phyloP scores from a whole-genome alignment of 2,113 vertebrate species.

The Turnix velox region DNA sequence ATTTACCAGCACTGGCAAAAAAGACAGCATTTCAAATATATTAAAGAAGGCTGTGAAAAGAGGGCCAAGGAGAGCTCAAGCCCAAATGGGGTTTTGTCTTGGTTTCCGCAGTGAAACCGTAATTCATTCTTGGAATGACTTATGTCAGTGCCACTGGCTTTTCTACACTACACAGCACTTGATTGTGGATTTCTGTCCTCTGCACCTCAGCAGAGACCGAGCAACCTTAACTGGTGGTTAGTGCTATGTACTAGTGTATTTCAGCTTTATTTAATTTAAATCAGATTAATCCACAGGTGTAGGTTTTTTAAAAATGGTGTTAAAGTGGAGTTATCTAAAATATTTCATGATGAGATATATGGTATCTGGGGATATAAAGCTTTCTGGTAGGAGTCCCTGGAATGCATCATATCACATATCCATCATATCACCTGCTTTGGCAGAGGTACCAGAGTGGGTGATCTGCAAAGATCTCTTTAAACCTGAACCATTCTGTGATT shows the following conservation, averaged over 20 bases:
- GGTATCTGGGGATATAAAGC: not conserved
- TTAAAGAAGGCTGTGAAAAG: not conserved
- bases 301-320: not conserved
- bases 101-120: not conserved
- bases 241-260: not conserved
- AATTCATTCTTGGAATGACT: too few relatives aligned
- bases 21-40: not conserved
- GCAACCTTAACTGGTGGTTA: not conserved
- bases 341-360: not conserved
- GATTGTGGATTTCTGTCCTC: not conserved
- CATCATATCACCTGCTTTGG: not conserved
- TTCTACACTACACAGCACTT: not conserved
- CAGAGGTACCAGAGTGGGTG: not conserved
- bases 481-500: not conserved
- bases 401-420: not conserved
- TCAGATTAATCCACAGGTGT: not conserved
- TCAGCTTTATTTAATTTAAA: not conserved
- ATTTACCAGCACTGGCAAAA: not conserved
- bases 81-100: not conserved
- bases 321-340: not conserved
- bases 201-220: not conserved
- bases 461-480: not conserved
- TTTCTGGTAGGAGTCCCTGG: not conserved
- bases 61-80: not conserved
- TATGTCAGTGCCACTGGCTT: not conserved